These are phyloP conservation scores for Heliconius cydno DNA, from an alignment of 2,888 invertebrate genomes.

Conservation along the genomic window DNA sequence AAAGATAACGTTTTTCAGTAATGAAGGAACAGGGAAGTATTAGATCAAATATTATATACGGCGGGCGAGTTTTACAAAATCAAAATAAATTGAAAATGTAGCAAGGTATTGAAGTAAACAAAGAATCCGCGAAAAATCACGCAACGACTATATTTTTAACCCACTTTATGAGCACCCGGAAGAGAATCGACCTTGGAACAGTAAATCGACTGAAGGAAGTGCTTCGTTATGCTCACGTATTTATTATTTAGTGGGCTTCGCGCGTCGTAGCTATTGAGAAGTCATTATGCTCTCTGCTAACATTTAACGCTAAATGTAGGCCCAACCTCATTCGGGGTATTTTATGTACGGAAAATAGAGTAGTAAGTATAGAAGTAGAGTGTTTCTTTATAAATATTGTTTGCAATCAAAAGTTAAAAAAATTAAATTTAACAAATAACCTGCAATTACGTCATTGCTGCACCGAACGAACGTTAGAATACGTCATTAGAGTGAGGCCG, in stretches of 20 bases:
- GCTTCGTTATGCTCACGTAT: conserved; percentile 8
- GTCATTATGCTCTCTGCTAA: not conserved
- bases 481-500: not conserved
- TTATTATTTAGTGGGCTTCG: conserved; percentile 27
- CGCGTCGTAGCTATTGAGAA: not conserved
- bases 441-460: not conserved
- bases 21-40: not conserved
- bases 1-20: not conserved
- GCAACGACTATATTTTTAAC: not conserved
- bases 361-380: too few relatives aligned
- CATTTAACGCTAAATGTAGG: too few relatives aligned
- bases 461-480: not conserved
- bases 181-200: conserved; percentile 21
- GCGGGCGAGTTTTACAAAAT: too few relatives aligned
- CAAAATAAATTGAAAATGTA: too few relatives aligned
- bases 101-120: not conserved
- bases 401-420: not conserved
- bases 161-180: conserved; percentile 22
- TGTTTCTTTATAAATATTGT: too few relatives aligned
- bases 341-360: too few relatives aligned
- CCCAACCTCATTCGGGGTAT: too few relatives aligned
- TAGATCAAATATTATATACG: too few relatives aligned
- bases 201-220: conserved; percentile 19
- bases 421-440: not conserved
- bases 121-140: conserved; percentile 6